Evolutionary conservation across 2,113 vertebrate genomes (phyloP).

Genomic region (Diadophis punctatus): DNA sequence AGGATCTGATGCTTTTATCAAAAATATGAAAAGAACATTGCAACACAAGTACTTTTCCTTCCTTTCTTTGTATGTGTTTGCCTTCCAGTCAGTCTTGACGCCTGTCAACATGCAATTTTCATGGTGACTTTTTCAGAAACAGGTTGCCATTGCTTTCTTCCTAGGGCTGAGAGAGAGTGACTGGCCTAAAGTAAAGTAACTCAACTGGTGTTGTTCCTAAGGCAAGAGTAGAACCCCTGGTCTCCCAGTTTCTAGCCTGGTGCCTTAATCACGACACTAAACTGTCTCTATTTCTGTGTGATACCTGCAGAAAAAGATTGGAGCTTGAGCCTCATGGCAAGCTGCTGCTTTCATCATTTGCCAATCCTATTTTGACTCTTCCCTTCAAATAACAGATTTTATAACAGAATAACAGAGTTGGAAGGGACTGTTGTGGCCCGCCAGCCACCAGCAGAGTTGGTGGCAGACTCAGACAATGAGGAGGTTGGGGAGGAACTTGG

Average conservation of each 20-base stretch:
- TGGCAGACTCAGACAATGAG: too few relatives aligned
- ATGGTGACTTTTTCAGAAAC: neutral
- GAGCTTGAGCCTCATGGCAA: neutral
- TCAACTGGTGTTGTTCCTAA: neutral
- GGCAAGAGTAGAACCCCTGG: neutral
- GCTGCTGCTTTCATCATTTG: neutral
- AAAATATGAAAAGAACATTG: neutral
- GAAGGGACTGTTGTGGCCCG: too few relatives aligned
- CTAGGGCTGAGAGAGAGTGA: neutral
- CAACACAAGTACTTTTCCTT: neutral
- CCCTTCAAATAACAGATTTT: neutral
- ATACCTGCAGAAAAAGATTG: neutral
- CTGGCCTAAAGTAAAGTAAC: neutral
- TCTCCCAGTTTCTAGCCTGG: neutral
- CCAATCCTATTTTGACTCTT: neutral
- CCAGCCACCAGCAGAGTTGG: too few relatives aligned
- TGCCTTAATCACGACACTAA: neutral
- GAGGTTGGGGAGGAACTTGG: too few relatives aligned
- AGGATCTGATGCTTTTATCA: neutral
- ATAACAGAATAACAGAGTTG: too few relatives aligned
- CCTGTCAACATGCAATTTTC: neutral
- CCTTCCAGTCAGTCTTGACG: neutral
- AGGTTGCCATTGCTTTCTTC: neutral
- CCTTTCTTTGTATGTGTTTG: neutral
- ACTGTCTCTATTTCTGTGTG: neutral